Evolutionary conservation across 2,113 vertebrate species (phyloP).

Genomic region (Garra rufa): DNA sequence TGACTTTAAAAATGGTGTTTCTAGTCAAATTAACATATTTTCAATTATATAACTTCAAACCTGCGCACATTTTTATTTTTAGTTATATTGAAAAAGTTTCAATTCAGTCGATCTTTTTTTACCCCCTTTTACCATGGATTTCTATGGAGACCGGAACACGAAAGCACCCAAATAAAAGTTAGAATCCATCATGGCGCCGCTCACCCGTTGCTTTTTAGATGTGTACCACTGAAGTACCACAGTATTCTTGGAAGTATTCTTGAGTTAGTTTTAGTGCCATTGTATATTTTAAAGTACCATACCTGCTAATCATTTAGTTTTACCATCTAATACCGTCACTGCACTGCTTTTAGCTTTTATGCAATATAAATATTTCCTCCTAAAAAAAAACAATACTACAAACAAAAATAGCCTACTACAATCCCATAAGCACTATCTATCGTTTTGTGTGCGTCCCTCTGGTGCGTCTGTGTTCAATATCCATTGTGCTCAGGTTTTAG

Average conservation of each 20-base stretch:
- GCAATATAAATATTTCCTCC: neutral
- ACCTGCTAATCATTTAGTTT: neutral
- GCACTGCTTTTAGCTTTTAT: neutral
- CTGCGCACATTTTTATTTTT: too few species aligned
- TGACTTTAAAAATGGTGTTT: too few species aligned
- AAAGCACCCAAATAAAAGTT: too few species aligned
- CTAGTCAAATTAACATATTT: too few species aligned
- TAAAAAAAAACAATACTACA: neutral
- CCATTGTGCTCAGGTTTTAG: slow-evolving; percentile 13
- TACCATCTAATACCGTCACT: neutral
- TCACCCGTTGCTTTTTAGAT: too few species aligned
- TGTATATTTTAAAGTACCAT: neutral
- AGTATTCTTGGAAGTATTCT: neutral
- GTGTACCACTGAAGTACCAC: neutral
- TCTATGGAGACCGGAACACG: too few species aligned
- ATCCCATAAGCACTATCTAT: neutral
- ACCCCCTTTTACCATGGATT: too few species aligned
- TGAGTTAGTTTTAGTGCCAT: neutral
- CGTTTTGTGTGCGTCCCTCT: neutral
- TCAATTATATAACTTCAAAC: too few species aligned
- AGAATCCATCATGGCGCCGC: too few species aligned
- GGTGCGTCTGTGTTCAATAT: slow-evolving; percentile 38
- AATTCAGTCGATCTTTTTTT: too few species aligned
- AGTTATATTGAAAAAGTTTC: too few species aligned
- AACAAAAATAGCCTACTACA: too few species aligned